phyloP scores from a whole-genome alignment of 2,797 vertebrate genomes.

The Tragopan temminckii region DNA sequence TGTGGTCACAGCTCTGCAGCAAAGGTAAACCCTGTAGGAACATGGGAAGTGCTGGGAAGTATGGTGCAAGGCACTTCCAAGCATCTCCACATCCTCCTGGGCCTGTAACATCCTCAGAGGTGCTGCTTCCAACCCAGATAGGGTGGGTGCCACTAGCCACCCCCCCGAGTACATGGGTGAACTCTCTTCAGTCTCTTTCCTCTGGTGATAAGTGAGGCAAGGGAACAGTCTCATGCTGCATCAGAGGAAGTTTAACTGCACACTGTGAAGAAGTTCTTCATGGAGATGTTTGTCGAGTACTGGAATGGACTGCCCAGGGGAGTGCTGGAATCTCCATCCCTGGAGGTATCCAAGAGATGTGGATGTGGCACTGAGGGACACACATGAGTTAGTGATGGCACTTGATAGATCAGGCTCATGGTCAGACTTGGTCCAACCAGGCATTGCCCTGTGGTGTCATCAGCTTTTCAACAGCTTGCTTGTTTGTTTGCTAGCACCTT shows the following conservation, averaged over 20 bases:
- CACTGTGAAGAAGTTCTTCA: neutral
- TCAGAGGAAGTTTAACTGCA: neutral
- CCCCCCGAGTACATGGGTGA: rapidly evolving
- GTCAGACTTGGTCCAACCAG: neutral
- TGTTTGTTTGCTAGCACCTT: neutral
- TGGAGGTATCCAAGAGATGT: neutral
- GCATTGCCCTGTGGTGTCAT: neutral
- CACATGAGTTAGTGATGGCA: neutral
- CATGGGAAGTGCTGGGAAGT: rapidly evolving
- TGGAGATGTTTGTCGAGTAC: neutral
- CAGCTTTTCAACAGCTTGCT: neutral
- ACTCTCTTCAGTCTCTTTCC: neutral
- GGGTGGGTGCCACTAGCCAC: neutral
- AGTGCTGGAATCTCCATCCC: neutral
- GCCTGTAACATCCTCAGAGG: neutral
- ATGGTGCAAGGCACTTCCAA: neutral
- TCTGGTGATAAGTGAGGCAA: neutral
- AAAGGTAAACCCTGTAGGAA: neutral
- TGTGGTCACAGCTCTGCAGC: rapidly evolving
- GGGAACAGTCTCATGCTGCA: neutral
- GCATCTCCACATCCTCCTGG: neutral
- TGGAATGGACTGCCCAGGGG: neutral
- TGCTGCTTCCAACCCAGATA: neutral
- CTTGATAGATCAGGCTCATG: neutral
- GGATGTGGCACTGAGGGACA: neutral